phyloP scores from a whole-genome alignment of 2,888 invertebrate species.

The Acleris emargana region DNA sequence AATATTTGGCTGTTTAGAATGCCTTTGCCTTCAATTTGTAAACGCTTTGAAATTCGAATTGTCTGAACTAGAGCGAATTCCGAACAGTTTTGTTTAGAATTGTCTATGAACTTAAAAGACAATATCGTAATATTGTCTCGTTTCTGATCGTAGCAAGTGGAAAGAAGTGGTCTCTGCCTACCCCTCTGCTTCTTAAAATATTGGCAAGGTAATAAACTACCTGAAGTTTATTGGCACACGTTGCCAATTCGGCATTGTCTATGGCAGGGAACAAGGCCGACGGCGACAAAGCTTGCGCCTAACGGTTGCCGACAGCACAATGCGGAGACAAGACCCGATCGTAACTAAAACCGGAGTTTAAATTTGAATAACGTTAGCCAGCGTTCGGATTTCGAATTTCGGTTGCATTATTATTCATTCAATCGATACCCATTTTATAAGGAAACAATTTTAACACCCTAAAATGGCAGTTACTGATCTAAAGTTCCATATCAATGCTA shows the following conservation, averaged over 20 bases:
- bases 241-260: conserved; percentile 29
- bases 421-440: background rate
- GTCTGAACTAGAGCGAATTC: conserved; percentile 33
- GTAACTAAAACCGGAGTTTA: conserved; percentile 5
- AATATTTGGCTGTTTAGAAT: conserved; percentile 40
- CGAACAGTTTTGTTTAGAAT: conserved; percentile 5
- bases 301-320: conserved; percentile 41
- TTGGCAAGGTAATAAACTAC: conserved; percentile 30
- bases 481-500: too few relatives aligned
- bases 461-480: too few relatives aligned
- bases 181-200: conserved; percentile 13
- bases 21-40: conserved; percentile 36
- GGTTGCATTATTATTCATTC: background rate
- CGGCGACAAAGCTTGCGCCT: conserved; percentile 38
- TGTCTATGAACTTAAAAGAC: conserved; percentile 8
- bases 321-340: conserved; percentile 18
- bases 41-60: conserved; percentile 18
- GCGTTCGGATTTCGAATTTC: background rate
- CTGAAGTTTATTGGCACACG: conserved; percentile 25
- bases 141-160: too few relatives aligned
- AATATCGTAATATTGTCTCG: conserved; percentile 18
- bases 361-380: conserved; percentile 18
- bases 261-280: conserved; percentile 17
- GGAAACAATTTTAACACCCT: too few relatives aligned
- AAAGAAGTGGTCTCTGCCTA: too few relatives aligned